Base-by-base conservation (phyloP, 2,888 invertebrate genomes). In the Microchrysa polita region DNA sequence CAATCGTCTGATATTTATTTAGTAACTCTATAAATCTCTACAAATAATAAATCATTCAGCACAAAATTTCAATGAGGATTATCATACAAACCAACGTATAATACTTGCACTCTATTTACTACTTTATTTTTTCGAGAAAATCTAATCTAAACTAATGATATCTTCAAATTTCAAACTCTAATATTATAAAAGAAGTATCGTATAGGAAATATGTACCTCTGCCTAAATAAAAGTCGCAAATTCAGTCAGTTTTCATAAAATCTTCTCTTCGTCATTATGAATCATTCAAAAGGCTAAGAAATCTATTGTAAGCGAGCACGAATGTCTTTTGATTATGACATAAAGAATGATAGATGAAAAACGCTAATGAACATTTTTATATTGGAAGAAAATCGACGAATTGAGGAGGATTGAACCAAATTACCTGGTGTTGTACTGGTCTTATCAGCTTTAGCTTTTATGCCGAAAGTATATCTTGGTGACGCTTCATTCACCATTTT, bases 401-500 rank as follows among this genome's bases (percentile, higher is more conserved):
- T 18, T 34, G 27, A 34, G 2, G 27, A 34, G n/a, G n/a, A 34
- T 34, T 7, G 27, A 34, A 16, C 18, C 1, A 63, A 63, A 18
- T 52, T 87, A 92, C 92, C 92, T 85, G 92, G 92, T 74, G 90
- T 90, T 77, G 88, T 86, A 79, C 88, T 90, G 67, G 87, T 83
- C 78, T 89, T 90, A 71, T 87, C 88, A 73, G 86, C 82, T 75
- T 88, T 87, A 10, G 89, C 88, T 83, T 91, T 92, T 77, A 89
- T 87, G 79, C 93, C 92, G 81, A 93, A 93, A 67, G 92, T 91
- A 82, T 90, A 93, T 80, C 90, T 88, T 73, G 93, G 92, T 67
- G 91, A 88, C 22, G 83, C 77, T 75, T 82, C 81, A 10, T 80
- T 79, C 16, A 81, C 78, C 2, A 84, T 87, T 77, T 87, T 87